Percentiles rank a stretch among this genome's conserved stretches.
Conservation (phyloP, 2,113 vertebrate genomes). For the Irena cyanogastra region DNA sequence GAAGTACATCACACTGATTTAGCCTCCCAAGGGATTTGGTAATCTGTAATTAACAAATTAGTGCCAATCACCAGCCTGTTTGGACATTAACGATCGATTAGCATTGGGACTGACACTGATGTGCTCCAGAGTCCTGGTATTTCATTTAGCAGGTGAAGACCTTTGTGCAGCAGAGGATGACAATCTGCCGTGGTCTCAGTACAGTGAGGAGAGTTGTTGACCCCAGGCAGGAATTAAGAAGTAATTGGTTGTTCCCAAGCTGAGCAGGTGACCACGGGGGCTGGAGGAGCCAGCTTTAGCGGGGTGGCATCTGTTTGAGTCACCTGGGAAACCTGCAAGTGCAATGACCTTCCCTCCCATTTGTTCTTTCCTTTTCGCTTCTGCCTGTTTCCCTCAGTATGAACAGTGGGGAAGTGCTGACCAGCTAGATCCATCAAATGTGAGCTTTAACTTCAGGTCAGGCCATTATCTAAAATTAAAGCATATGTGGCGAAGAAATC, state of each 20-base stretch:
- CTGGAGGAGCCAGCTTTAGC: too few species aligned
- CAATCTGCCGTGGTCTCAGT: not conserved
- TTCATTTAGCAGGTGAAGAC: not conserved
- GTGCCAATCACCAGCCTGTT: not conserved
- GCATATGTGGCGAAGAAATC: not conserved
- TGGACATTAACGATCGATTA: not conserved
- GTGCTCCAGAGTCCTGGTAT: not conserved
- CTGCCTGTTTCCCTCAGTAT: not conserved
- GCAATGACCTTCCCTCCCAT: not conserved
- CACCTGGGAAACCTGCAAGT: not conserved
- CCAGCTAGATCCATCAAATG: not conserved
- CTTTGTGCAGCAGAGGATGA: not conserved
- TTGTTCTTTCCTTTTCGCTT: not conserved
- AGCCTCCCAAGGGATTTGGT: not conserved
- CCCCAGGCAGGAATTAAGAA: not conserved
- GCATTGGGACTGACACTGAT: not conserved
- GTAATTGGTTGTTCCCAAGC: not conserved
- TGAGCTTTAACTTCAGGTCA: not conserved
- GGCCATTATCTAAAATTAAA: conserved; percentile 11
- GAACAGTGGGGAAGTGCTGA: not conserved
- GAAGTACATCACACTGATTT: not conserved
- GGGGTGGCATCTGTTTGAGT: not conserved
- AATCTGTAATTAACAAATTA: conserved; percentile 27
- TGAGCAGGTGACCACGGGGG: not conserved
- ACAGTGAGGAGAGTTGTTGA: not conserved